phyloP scores from a whole-genome alignment of 2,113 vertebrate genomes.

The Ochotona princeps region DNA sequence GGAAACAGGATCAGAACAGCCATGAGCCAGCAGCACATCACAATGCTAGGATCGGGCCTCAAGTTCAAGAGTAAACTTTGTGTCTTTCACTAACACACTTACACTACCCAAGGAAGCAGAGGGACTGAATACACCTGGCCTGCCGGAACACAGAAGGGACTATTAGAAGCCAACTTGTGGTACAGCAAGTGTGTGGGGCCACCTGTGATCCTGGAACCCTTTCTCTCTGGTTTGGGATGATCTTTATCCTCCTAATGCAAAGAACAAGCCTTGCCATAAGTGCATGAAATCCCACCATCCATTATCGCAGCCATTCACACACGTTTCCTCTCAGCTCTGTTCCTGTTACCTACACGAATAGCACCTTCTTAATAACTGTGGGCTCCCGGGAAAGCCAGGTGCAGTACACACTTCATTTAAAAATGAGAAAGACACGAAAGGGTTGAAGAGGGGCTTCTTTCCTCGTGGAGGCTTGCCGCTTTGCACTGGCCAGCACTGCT shows the following conservation, averaged over 20 bases:
- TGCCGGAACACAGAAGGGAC: fast-evolving
- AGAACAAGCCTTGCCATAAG: neutral
- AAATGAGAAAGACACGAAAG: slow-evolving; percentile 40
- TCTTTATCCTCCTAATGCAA: neutral
- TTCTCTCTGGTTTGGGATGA: neutral
- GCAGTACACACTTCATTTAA: slow-evolving; percentile 37
- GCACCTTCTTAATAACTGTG: slow-evolving; percentile 54
- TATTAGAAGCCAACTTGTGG: neutral
- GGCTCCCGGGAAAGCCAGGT: slow-evolving; percentile 5
- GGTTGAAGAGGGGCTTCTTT: neutral
- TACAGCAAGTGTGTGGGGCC: neutral
- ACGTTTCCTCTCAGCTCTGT: neutral
- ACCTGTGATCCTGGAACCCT: neutral
- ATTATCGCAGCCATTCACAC: slow-evolving; percentile 12
- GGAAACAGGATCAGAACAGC: neutral
- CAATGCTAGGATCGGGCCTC: neutral
- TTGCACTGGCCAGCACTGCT: slow-evolving; percentile 40
- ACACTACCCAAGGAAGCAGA: neutral
- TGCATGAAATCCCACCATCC: neutral
- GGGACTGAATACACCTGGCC: fast-evolving
- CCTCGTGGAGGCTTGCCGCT: neutral
- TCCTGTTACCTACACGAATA: neutral
- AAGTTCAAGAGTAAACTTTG: neutral
- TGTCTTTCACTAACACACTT: neutral
- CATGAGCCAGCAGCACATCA: fast-evolving